Conservation (phyloP, 2,113 vertebrate genomes). For the Pomatostomus ruficeps region DNA sequence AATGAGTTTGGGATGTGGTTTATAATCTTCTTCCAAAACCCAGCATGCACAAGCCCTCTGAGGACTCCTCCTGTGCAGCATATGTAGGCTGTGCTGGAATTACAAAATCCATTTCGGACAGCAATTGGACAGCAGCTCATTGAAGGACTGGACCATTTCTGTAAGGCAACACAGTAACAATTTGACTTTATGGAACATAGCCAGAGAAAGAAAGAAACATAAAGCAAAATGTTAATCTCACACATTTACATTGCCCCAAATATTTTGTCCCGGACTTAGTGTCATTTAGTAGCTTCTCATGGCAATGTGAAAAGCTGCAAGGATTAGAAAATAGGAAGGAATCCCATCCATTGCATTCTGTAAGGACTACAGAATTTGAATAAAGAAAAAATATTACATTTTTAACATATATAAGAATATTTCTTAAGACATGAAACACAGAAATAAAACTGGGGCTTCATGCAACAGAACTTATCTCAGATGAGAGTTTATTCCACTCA, state of each 20-base stretch:
- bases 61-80: not conserved
- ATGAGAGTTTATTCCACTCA: not conserved
- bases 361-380: not conserved
- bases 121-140: rapidly evolving
- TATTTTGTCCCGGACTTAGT: not conserved
- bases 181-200: rapidly evolving
- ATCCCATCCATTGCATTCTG: not conserved
- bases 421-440: not conserved
- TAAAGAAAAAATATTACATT: not conserved
- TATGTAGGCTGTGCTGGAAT: not conserved
- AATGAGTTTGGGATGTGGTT: not conserved
- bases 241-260: not conserved
- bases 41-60: not conserved
- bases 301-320: not conserved
- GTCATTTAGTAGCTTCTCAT: not conserved
- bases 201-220: not conserved
- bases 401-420: not conserved
- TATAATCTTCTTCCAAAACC: not conserved
- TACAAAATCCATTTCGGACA: rapidly evolving
- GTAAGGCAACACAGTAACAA: not conserved
- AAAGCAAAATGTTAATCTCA: not conserved
- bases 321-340: not conserved
- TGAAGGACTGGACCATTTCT: not conserved
- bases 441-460: not conserved
- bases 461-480: not conserved